A percentile compares a stretch with the other conserved stretches of the same genome.
Evolutionary conservation across 2,797 vertebrate species (phyloP).

Genomic region (Poeciliopsis presidionis): DNA sequence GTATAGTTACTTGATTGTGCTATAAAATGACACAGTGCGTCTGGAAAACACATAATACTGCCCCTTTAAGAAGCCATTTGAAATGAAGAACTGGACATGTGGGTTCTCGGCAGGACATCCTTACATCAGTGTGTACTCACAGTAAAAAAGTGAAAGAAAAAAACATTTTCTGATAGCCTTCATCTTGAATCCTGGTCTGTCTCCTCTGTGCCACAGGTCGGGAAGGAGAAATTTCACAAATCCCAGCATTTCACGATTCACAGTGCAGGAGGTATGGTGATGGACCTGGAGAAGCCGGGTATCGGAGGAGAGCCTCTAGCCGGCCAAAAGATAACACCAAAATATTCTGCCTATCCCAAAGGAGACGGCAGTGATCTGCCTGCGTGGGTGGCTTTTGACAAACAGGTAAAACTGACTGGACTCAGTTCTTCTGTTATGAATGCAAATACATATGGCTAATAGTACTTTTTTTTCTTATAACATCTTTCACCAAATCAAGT

Average conservation of each 20-base stretch:
- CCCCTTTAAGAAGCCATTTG: not conserved
- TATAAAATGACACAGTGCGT: too few relatives aligned
- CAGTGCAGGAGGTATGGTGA: constrained; percentile 79
- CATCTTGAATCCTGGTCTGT: not conserved
- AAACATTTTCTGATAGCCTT: not conserved
- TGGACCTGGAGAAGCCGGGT: constrained; percentile 83
- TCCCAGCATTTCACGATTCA: constrained; percentile 86
- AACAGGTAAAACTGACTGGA: constrained; percentile 80
- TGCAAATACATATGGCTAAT: not conserved
- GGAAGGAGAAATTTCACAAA: constrained; percentile 88
- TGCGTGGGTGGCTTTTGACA: constrained; percentile 91
- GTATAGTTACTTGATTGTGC: too few relatives aligned
- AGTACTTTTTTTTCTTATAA: not conserved
- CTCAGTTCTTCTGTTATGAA: not conserved
- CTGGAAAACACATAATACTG: too few relatives aligned
- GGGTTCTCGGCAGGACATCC: not conserved
- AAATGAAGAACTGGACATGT: not conserved
- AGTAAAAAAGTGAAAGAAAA: not conserved
- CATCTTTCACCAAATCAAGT: not conserved
- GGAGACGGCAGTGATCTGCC: constrained; percentile 73
- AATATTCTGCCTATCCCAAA: constrained; percentile 78
- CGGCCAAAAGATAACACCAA: constrained; percentile 79
- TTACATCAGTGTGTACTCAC: not conserved
- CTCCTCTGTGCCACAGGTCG: constrained; percentile 71
- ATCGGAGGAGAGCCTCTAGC: constrained; percentile 83